These are phyloP conservation scores for Ivindomyrus marchei DNA, from an alignment of 2,113 vertebrate species.

Conservation along the genomic window DNA sequence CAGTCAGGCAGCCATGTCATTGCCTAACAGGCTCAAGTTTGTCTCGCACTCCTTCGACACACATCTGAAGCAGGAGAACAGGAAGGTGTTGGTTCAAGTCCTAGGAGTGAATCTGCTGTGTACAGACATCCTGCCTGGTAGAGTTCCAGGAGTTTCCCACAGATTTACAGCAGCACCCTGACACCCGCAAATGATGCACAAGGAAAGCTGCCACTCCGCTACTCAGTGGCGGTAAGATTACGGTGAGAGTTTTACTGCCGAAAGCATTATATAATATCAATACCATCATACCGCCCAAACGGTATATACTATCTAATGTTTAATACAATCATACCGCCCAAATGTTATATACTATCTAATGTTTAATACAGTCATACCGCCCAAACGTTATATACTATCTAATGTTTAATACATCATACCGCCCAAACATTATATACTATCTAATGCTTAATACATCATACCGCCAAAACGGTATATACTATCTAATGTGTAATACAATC, in stretches of 20 bases:
- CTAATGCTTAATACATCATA: no score
- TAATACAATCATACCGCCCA: no score
- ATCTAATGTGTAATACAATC: no score
- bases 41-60: not conserved
- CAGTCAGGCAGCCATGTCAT: not conserved
- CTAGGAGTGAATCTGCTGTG: not conserved
- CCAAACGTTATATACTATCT: not conserved
- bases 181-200: not conserved
- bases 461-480: no score
- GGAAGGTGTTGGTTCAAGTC: not conserved
- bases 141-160: not conserved
- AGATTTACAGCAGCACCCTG: not conserved
- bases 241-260: not conserved
- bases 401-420: not conserved
- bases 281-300: no score
- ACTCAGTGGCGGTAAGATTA: no score
- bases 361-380: not conserved
- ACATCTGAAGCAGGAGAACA: not conserved
- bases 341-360: not conserved
- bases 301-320: no score
- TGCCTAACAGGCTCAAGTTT: not conserved
- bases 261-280: not conserved
- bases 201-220: not conserved
- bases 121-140: not conserved
- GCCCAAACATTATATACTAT: no score